These are phyloP conservation scores for Oceanodroma tethys DNA, from an alignment of 2,113 vertebrate species.

Conservation along the genomic window DNA sequence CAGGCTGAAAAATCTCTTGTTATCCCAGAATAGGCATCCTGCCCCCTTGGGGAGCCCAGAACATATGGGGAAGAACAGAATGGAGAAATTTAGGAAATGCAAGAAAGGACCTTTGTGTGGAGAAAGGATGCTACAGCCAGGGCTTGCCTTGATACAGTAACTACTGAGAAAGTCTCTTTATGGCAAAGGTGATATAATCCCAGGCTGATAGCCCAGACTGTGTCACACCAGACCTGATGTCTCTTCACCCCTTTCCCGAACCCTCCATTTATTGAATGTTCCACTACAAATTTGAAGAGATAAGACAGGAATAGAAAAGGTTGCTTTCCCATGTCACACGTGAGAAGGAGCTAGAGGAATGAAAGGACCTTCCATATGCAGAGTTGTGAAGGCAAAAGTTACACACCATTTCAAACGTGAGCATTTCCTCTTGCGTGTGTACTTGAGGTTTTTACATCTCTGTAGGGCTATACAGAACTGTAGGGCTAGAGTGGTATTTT, in stretches of 20 bases:
- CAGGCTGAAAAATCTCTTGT: not conserved
- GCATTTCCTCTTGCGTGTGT: not conserved
- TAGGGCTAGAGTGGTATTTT: not conserved
- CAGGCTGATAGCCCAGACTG: not conserved
- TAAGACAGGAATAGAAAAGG: not conserved
- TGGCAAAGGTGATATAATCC: not conserved
- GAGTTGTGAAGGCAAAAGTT: not conserved
- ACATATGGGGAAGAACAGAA: not conserved
- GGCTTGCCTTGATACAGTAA: not conserved
- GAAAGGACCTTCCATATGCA: not conserved
- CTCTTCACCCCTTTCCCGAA: not conserved
- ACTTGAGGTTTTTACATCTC: not conserved
- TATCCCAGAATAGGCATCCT: not conserved
- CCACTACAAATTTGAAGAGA: not conserved
- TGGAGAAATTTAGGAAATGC: not conserved
- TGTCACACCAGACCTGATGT: not conserved
- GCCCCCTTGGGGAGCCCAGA: not conserved
- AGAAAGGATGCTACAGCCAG: not conserved
- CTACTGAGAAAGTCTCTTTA: not conserved
- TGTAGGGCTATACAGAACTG: not conserved
- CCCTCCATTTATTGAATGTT: not conserved
- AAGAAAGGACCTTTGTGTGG: not conserved
- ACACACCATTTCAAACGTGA: not conserved
- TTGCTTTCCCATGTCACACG: not conserved
- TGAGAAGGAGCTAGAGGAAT: not conserved